Percentiles rank a stretch among this genome's conserved stretches.
These are phyloP conservation scores for Trissolcus japonicus DNA, from an alignment of 2,888 invertebrate genomes.

Conservation along the genomic window DNA sequence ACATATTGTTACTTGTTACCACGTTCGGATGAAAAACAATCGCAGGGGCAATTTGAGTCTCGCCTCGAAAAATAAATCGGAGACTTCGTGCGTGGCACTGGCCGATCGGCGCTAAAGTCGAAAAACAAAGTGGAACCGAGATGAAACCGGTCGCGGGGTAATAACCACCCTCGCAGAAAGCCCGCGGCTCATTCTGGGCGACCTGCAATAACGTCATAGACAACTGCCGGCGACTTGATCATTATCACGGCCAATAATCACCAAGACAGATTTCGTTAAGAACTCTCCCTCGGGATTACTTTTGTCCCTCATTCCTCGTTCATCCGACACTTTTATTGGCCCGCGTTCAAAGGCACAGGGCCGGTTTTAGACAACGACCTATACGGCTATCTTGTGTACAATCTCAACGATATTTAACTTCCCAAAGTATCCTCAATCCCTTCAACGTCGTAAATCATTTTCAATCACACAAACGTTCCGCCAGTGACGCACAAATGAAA, in stretches of 20 bases:
- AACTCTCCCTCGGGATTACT: constrained; percentile 65
- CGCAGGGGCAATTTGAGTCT: constrained; percentile 34
- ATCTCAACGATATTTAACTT: constrained; percentile 44
- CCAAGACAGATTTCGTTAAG: constrained; percentile 73
- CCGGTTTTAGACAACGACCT: constrained; percentile 43
- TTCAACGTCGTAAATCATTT: constrained; percentile 34
- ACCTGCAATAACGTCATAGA: constrained; percentile 74
- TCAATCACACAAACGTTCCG: constrained; percentile 27
- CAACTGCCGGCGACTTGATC: constrained; percentile 73
- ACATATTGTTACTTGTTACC: constrained; percentile 45
- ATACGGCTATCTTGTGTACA: constrained; percentile 37
- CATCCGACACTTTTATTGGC: constrained; percentile 45
- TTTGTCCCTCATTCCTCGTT: constrained; percentile 42
- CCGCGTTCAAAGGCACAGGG: constrained; percentile 34
- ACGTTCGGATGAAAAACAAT: constrained; percentile 36
- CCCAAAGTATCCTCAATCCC: constrained; percentile 35
- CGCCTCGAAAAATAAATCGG: constrained; percentile 30
- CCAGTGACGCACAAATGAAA: constrained; percentile 22
- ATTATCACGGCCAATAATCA: constrained; percentile 75
- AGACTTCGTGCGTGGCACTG: constrained; percentile 33
- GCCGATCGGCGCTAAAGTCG: constrained; percentile 46
- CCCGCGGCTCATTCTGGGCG: constrained; percentile 69
- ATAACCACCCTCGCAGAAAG: constrained; percentile 74
- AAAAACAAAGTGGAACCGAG: constrained; percentile 56
- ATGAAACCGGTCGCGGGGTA: constrained; percentile 72